A percentile compares a stretch with the other conserved stretches of the same genome.
Evolutionary conservation across 2,797 vertebrate genomes (phyloP).

Genomic region (Peromyscus nudipes): DNA sequence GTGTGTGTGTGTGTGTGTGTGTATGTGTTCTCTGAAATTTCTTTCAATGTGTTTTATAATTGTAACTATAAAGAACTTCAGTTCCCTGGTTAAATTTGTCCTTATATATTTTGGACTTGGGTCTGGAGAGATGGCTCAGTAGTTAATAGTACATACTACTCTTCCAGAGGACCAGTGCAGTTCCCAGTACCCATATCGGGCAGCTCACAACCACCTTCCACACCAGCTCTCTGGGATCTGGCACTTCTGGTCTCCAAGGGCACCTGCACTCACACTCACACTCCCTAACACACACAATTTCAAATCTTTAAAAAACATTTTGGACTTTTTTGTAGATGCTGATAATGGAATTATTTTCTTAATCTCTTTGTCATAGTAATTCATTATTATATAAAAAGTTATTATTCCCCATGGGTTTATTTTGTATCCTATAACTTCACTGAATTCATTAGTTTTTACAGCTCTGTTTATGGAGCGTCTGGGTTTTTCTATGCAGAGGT

Average conservation of each 20-base stretch:
- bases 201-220: not conserved
- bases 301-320: not conserved
- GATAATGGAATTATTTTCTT: not conserved
- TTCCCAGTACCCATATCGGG: not conserved
- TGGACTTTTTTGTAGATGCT: not conserved
- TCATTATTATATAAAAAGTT: not conserved
- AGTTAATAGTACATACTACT: too few species aligned
- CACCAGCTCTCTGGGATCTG: not conserved
- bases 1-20: not conserved
- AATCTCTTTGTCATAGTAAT: not conserved
- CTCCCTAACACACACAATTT: not conserved
- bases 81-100: not conserved
- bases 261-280: not conserved
- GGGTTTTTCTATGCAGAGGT: not conserved
- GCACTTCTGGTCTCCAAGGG: not conserved
- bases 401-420: not conserved
- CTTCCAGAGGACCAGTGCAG: not conserved
- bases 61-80: not conserved
- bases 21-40: not conserved
- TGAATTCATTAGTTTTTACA: not conserved
- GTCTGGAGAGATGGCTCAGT: not conserved
- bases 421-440: not conserved
- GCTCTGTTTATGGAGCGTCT: not conserved
- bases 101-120: not conserved
- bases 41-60: not conserved